Evolutionary conservation across 1,140 invertebrate species (phyloP), one percentile per base, ranked within the genome.

Genomic region (Dinothrombium tinctorium): DNA sequence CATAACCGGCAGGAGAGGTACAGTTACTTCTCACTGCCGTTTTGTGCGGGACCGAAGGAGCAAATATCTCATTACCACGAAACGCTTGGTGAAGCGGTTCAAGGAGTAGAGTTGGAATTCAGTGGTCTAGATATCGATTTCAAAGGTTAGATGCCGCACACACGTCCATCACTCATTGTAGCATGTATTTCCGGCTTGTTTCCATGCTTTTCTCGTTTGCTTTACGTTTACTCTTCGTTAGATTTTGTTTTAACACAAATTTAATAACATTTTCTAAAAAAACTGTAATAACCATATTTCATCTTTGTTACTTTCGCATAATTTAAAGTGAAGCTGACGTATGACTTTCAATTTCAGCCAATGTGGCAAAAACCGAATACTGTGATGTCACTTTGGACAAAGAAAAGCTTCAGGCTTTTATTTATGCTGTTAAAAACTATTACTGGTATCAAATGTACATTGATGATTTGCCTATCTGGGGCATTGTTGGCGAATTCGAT

Each of bases 371-470:
- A 48, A 73, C 71, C 14, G 65, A 75, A 43, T 90, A 84, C 52
- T 96, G 89, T 63, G 71, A 74, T 52, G 73, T 89, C n/a, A 66
- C 71, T 51, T 59, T 98, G 25, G 70, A 69, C 48, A 74, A 89
- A 49, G 77, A 83, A 51, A 75, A 79, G 50, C 71, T 76, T 42
- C 84, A 90, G 54, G 76, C 83, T 1, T 89, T 99, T 56, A 68
- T 79, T 0, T 98, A 96, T 67, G 92, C 92, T 24, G 86, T 99
- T 2, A 87, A 89, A 60, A 96, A 96, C 60, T 83, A 96, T 56
- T 99, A 99, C 61, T 98, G 87, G 84, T 99, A 98, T 62, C 90
- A 99, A 61, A 96, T 98, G 90, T 99, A 98, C 54, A 77, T 99
- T 44, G 94, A 98, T 64, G 87, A 94, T 56, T 60, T 98, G 31